phyloP scores from a whole-genome alignment of 1,140 invertebrate species.

The Drosophila kurseongensis region DNA sequence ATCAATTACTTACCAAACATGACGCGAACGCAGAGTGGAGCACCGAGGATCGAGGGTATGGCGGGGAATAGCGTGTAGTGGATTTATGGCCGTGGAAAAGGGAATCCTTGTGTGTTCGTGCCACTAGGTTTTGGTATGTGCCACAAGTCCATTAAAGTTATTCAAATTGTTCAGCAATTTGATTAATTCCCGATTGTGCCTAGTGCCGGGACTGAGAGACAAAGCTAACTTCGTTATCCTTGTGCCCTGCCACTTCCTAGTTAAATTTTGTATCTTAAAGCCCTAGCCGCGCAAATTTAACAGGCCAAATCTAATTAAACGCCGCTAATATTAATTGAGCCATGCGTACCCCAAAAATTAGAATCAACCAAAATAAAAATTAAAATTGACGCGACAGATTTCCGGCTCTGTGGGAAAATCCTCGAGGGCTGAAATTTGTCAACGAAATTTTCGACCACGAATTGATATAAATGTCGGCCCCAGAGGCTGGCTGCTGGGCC shows the following conservation, averaged over 20 bases:
- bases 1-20: conserved; percentile 80
- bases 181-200: conserved; percentile 54
- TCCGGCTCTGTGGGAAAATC: conserved; percentile 22
- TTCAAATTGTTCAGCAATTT: conserved; percentile 59
- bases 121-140: conserved; percentile 32
- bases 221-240: conserved; percentile 40
- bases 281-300: conserved; percentile 38
- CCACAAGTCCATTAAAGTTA: conserved; percentile 54
- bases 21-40: conserved; percentile 26
- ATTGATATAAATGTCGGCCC: conserved; percentile 73
- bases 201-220: conserved; percentile 14
- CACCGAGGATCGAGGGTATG: background rate
- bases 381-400: conserved; percentile 70
- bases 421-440: conserved; percentile 58
- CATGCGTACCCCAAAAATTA: conserved; percentile 34
- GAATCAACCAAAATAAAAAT: conserved; percentile 40
- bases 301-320: conserved; percentile 67
- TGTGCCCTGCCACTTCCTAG: conserved; percentile 14
- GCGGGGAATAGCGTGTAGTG: conserved; percentile 15
- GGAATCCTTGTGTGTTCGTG: conserved; percentile 34
- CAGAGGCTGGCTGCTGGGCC: conserved; percentile 19
- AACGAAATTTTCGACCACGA: conserved; percentile 44
- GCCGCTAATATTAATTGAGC: conserved; percentile 69
- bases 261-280: conserved; percentile 52
- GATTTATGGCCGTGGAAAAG: conserved; percentile 52